Evolutionary conservation across 2,113 vertebrate genomes (phyloP).

Genomic region (Motacilla tschutschensis): DNA sequence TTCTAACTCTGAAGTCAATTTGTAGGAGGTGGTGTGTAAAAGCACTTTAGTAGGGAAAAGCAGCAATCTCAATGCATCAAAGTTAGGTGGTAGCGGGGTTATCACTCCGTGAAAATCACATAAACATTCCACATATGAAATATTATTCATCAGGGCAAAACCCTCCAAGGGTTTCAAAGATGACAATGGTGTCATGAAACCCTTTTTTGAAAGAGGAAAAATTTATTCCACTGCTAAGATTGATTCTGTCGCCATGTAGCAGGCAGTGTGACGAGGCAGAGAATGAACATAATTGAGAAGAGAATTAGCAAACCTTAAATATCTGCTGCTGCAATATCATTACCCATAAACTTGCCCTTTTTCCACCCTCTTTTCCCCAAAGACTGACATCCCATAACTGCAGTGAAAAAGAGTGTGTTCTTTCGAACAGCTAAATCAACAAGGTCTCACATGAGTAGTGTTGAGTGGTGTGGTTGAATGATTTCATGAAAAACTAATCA

Average conservation of each 20-base stretch:
- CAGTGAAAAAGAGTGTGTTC: slow-evolving; percentile 76
- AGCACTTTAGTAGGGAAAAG: slow-evolving; percentile 75
- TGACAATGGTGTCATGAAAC: slow-evolving; percentile 78
- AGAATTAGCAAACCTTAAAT: slow-evolving; percentile 94
- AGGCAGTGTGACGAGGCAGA: slow-evolving; percentile 68
- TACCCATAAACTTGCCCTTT: slow-evolving; percentile 96
- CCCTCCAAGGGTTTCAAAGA: slow-evolving; percentile 69
- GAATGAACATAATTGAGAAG: slow-evolving; percentile 82
- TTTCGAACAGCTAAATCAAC: slow-evolving; percentile 94
- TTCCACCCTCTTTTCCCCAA: slow-evolving; percentile 83
- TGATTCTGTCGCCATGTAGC: slow-evolving; percentile 76
- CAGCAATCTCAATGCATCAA: slow-evolving; percentile 78
- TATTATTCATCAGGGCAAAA: slow-evolving; percentile 82
- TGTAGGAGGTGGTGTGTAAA: slow-evolving; percentile 77
- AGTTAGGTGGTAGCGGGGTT: slow-evolving; percentile 71
- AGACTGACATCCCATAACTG: slow-evolving; percentile 80
- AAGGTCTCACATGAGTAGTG: slow-evolving; percentile 88
- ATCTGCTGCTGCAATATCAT: slow-evolving; percentile 94
- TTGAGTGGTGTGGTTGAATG: slow-evolving; percentile 88
- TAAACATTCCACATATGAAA: slow-evolving; percentile 83
- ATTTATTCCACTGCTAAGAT: slow-evolving; percentile 73
- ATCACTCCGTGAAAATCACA: slow-evolving; percentile 80
- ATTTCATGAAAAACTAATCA: slow-evolving; percentile 99
- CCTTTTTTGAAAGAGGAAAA: slow-evolving; percentile 67
- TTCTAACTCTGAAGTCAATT: slow-evolving; percentile 80